Percentiles rank a stretch among this genome's conserved stretches.
These are phyloP conservation scores for Odontophorus gujanensis DNA, from an alignment of 2,113 vertebrate genomes.

Conservation along the genomic window DNA sequence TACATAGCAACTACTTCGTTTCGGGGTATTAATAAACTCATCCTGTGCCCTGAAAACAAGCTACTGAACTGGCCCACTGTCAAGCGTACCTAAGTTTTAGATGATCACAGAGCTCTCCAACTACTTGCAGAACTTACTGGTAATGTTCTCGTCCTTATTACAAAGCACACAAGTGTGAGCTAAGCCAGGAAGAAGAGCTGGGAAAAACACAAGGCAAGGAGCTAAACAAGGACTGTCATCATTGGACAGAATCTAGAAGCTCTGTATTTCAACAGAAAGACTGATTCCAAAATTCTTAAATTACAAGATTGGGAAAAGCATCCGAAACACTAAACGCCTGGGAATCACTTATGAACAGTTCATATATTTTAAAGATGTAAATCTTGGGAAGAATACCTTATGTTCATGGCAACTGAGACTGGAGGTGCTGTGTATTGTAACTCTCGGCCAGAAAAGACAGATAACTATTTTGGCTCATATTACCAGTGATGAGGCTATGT, in stretches of 20 bases:
- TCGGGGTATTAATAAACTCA: neutral
- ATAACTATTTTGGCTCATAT: constrained; percentile 87
- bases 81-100: neutral
- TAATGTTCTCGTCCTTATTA: neutral
- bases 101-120: neutral
- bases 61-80: neutral
- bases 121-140: neutral
- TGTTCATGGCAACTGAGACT: constrained; percentile 68
- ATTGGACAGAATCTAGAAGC: constrained; percentile 6
- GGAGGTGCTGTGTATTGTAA: constrained; percentile 76
- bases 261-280: constrained; percentile 30
- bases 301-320: constrained; percentile 64
- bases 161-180: neutral
- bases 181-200: neutral
- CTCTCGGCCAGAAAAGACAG: constrained; percentile 80
- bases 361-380: constrained; percentile 81
- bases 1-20: neutral
- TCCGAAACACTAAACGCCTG: constrained; percentile 67
- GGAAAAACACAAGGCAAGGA: constrained; percentile 6
- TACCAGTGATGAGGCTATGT: constrained; percentile 84
- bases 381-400: constrained; percentile 79
- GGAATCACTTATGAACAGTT: constrained; percentile 78
- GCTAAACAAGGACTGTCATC: constrained; percentile 28
- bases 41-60: neutral
- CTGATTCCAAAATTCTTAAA: constrained; percentile 55